These are phyloP conservation scores for Sturnira hondurensis DNA, from an alignment of 2,113 vertebrate species.

Conservation along the genomic window DNA sequence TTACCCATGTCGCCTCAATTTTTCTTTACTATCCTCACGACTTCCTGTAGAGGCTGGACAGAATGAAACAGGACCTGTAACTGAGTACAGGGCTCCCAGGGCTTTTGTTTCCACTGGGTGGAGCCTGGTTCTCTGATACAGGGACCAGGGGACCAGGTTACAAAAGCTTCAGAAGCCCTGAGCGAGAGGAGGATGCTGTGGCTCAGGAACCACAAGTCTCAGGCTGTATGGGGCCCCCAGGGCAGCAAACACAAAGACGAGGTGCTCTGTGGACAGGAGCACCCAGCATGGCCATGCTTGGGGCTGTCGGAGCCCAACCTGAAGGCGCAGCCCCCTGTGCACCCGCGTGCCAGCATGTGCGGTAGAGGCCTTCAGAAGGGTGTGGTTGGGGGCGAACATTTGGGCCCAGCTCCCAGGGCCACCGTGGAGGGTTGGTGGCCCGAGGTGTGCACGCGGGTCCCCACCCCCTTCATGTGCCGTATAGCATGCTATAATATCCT, in stretches of 20 bases:
- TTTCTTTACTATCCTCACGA: not conserved
- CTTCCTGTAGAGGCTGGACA: not conserved
- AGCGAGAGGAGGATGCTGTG: rapidly evolving
- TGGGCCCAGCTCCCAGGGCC: not conserved
- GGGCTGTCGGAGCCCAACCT: not conserved
- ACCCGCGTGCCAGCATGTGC: not conserved
- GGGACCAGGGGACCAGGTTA: not conserved
- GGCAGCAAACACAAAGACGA: not conserved
- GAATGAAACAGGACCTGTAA: not conserved
- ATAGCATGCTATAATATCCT: not conserved
- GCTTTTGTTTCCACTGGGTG: not conserved
- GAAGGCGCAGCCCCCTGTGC: not conserved
- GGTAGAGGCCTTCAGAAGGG: not conserved
- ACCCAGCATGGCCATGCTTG: not conserved
- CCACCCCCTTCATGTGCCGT: rapidly evolving
- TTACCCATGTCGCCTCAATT: not conserved
- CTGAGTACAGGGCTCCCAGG: not conserved
- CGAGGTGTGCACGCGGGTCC: not conserved
- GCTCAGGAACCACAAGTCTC: not conserved
- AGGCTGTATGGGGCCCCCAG: not conserved
- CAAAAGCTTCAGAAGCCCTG: not conserved
- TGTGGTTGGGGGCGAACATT: not conserved
- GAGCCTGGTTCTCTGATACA: not conserved
- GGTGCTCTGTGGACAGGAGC: not conserved
- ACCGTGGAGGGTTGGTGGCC: not conserved